Evolutionary conservation across 2,888 invertebrate genomes (phyloP).

Genomic region (Tenthredo livida): DNA sequence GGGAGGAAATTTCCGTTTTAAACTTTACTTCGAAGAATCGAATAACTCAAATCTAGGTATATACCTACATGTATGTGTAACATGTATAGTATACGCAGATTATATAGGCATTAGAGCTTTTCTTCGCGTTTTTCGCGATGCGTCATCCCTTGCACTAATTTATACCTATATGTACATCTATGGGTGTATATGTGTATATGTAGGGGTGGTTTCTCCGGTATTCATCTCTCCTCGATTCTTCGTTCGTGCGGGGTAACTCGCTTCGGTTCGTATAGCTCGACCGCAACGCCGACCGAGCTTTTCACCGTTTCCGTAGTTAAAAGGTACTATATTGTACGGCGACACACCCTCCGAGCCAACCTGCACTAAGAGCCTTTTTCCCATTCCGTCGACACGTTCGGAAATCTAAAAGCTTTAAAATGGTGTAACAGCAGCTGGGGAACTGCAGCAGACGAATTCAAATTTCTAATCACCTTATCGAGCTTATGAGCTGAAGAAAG

Average conservation of each 20-base stretch:
- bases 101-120: background rate
- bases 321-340: conserved; percentile 69
- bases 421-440: background rate
- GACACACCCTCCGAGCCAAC: conserved; percentile 70
- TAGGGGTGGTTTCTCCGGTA: background rate
- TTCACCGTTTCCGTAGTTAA: conserved; percentile 63
- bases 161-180: background rate
- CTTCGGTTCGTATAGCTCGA: background rate
- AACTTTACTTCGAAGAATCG: background rate
- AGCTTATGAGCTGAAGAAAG: too few species aligned
- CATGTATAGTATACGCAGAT: too few species aligned
- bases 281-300: conserved; percentile 51
- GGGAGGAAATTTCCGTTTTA: background rate
- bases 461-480: background rate
- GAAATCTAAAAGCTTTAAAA: conserved; percentile 61
- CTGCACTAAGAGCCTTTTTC: conserved; percentile 70
- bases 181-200: background rate
- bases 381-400: conserved; percentile 57
- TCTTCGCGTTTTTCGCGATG: background rate
- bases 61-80: background rate
- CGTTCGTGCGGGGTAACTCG: conserved; percentile 21
- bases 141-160: background rate
- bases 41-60: conserved; percentile 7
- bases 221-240: conserved; percentile 3
- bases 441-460: background rate